phyloP scores from a whole-genome alignment of 2,888 invertebrate genomes.

The Andrena hattorfiana region DNA sequence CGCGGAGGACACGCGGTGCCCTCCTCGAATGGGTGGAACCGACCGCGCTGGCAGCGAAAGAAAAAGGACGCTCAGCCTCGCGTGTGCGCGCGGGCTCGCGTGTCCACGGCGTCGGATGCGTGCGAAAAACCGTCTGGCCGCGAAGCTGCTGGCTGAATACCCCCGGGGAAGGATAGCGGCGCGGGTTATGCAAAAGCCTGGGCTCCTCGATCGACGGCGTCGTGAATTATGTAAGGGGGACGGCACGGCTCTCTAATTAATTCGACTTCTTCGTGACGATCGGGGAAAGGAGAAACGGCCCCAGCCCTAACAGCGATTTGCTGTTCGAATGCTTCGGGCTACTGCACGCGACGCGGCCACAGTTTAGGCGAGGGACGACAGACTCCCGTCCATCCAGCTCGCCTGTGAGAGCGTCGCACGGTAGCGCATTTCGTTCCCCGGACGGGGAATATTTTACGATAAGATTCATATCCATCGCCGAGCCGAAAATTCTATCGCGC shows the following conservation, averaged over 20 bases:
- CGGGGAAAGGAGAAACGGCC: slow-evolving; percentile 38
- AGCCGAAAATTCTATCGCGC: too few species aligned
- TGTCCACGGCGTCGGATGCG: slow-evolving; percentile 60
- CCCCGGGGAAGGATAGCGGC: slow-evolving; percentile 57
- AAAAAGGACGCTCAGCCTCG: slow-evolving; percentile 10
- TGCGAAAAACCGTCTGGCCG: slow-evolving; percentile 77
- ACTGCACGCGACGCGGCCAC: slow-evolving; percentile 62
- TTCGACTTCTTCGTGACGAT: slow-evolving; percentile 69
- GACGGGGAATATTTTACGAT: too few species aligned
- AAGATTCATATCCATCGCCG: too few species aligned
- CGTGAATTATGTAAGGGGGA: slow-evolving; percentile 80
- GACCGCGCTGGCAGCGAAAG: slow-evolving; percentile 16
- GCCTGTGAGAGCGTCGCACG: slow-evolving; percentile 13
- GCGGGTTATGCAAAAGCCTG: slow-evolving; percentile 73
- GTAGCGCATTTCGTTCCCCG: background rate
- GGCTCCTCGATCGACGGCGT: slow-evolving; percentile 54
- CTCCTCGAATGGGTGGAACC: background rate
- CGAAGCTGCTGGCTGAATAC: slow-evolving; percentile 66
- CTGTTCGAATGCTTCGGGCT: slow-evolving; percentile 55
- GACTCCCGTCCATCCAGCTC: background rate
- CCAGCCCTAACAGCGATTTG: slow-evolving; percentile 57
- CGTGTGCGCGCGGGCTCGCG: slow-evolving; percentile 11
- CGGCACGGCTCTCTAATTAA: slow-evolving; percentile 69
- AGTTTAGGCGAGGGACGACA: slow-evolving; percentile 10
- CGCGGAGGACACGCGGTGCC: slow-evolving; percentile 4